These are phyloP conservation scores for Vespertilio murinus DNA, from an alignment of 2,797 vertebrate species.

Conservation along the genomic window DNA sequence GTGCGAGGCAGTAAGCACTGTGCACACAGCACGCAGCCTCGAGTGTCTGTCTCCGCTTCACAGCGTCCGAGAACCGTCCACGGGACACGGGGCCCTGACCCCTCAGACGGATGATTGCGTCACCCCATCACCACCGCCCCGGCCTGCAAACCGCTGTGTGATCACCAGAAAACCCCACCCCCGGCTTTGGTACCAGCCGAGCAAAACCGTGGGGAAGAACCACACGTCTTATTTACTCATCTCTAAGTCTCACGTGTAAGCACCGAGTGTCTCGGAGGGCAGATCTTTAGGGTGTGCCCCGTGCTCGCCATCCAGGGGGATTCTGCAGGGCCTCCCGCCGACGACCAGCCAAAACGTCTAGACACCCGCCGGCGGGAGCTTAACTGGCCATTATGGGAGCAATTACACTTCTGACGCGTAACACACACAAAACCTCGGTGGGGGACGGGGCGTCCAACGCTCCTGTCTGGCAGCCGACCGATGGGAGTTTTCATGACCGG, in stretches of 20 bases:
- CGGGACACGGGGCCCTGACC: neutral
- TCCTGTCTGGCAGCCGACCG: neutral
- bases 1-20: neutral
- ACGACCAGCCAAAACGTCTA: constrained; percentile 50
- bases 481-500: neutral
- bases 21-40: neutral
- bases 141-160: neutral
- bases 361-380: neutral
- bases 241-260: neutral
- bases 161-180: constrained; percentile 42
- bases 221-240: constrained; percentile 16
- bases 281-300: constrained; percentile 24
- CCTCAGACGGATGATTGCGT: neutral
- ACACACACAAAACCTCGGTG: neutral
- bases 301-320: neutral
- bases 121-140: neutral
- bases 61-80: neutral
- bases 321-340: neutral
- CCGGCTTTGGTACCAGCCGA: neutral
- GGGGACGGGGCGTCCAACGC: neutral
- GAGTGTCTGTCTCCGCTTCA: neutral
- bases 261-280: neutral
- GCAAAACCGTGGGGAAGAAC: constrained; percentile 35
- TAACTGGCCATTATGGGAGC: constrained; percentile 16
- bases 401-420: constrained; percentile 29